Evolutionary conservation across 2,797 vertebrate species (phyloP).

Genomic region (Tragopan temminckii): DNA sequence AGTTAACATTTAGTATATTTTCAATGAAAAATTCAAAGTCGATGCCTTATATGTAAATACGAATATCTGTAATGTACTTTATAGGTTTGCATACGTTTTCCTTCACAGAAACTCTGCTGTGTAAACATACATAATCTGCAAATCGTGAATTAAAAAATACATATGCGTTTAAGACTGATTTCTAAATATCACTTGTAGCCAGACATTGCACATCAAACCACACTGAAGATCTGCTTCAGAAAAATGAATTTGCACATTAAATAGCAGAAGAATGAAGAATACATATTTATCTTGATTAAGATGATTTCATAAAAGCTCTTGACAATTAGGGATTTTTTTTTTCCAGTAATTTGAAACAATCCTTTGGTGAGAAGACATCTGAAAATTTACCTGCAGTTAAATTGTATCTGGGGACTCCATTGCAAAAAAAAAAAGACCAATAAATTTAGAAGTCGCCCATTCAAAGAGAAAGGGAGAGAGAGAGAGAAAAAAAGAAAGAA

Average conservation of each 20-base stretch:
- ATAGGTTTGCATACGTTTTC: not conserved
- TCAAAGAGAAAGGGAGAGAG: slow-evolving; percentile 24
- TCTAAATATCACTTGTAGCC: slow-evolving; percentile 2
- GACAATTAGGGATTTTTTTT: slow-evolving; percentile 41
- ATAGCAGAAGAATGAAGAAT: slow-evolving; percentile 52
- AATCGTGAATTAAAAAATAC: not conserved
- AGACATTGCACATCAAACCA: slow-evolving; percentile 37
- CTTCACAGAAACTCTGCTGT: not conserved
- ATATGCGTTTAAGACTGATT: slow-evolving; percentile 1
- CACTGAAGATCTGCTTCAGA: slow-evolving; percentile 15
- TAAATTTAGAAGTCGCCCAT: slow-evolving; percentile 73
- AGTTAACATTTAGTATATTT: slow-evolving; percentile 75
- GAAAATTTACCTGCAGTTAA: slow-evolving; percentile 77
- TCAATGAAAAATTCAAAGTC: slow-evolving; percentile 57
- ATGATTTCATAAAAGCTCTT: slow-evolving; percentile 52
- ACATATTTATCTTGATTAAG: slow-evolving; percentile 72
- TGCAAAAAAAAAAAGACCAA: not conserved
- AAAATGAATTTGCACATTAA: slow-evolving; percentile 59
- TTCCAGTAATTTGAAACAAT: slow-evolving; percentile 50
- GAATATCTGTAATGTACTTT: not conserved
- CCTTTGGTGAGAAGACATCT: slow-evolving; percentile 56
- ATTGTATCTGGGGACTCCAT: slow-evolving; percentile 71
- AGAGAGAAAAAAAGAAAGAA: slow-evolving; percentile 27
- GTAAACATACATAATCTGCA: not conserved
- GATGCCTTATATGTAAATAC: not conserved